phyloP scores from a whole-genome alignment of 2,797 vertebrate species.

The Limnodromus scolopaceus region DNA sequence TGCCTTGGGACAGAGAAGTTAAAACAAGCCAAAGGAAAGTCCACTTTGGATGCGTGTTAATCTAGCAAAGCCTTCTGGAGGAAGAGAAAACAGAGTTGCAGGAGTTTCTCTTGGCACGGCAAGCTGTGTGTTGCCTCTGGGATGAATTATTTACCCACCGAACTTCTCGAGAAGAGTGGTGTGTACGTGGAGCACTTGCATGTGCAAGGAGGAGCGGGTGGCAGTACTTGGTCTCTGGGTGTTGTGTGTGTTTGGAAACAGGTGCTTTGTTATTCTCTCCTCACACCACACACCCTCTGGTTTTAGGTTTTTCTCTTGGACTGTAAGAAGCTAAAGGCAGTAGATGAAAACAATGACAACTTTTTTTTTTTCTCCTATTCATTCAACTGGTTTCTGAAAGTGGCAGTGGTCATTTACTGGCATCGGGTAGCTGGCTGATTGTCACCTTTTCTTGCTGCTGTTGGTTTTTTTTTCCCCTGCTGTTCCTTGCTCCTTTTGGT shows the following conservation, averaged over 20 bases:
- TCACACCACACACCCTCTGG: fast-evolving
- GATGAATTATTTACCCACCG: not conserved
- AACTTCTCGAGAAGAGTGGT: not conserved
- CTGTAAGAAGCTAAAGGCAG: not conserved
- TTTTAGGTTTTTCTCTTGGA: not conserved
- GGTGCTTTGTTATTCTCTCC: not conserved
- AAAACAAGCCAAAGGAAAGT: not conserved
- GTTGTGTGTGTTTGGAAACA: not conserved
- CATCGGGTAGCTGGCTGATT: not conserved
- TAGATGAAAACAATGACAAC: not conserved
- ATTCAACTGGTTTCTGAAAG: not conserved
- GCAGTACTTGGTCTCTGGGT: not conserved
- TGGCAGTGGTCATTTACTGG: not conserved
- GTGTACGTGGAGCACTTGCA: fast-evolving
- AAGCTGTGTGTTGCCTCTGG: not conserved
- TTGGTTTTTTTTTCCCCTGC: not conserved
- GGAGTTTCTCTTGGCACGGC: not conserved
- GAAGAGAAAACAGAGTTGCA: not conserved
- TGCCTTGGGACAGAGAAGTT: not conserved
- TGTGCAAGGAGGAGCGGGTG: fast-evolving
- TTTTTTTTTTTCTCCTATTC: not conserved
- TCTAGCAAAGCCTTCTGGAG: not conserved
- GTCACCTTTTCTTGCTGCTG: not conserved
- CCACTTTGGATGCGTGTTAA: not conserved
- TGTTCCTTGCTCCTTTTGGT: not conserved